Evolutionary conservation across 2,888 invertebrate genomes (phyloP), one percentile per base, ranked within the genome.

Genomic region (Physocephala rufipes): DNA sequence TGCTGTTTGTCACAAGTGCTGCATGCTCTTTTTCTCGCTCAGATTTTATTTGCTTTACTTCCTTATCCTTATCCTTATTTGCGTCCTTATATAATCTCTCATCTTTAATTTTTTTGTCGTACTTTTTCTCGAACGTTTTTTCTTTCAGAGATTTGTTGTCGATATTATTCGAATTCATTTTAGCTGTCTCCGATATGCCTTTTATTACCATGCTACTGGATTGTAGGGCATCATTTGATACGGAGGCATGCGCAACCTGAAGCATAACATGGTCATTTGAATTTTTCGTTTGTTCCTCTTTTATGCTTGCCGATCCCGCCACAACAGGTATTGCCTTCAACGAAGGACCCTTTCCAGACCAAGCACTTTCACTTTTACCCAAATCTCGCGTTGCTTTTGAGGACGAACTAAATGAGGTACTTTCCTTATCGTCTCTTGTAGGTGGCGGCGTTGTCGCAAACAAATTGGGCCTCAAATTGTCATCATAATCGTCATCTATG

Each of bases 291-390:
- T 73, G 73, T 0, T 66, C 26, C 13, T 74, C 75, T 64, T 74
- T 74, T 13, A 26, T 58, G 58, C 58, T 58, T 5, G 58, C 16
- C 15, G 58, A 26, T 36, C n/a, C n/a, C 5, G 82, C 80, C 53
- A 85, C 78, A 19, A 86, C 85, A 0, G 86, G 84, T 1, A 84
- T 86, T 0, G 86, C 84, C 75, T 86, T 86, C 1, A 86, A 71
- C 0, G 85, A 85, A 0, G 86, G 86, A 0, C 86, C 86, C 76
- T 86, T 86, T 9, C 85, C 84, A 0, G 86, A 85, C 85, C 85
- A 86, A 47, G 83, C 84, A 67, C 85, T 85, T 75, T 86, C 85
- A 69, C 81, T 84, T 61, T 85, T 85, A 16, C 84, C 84, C 28
- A 81, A 70, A 72, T 84, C 86, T 0, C 85, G 81, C 2, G 85